Base-by-base conservation (phyloP, 2,888 invertebrate genomes). In the Teleiodes luculella region DNA sequence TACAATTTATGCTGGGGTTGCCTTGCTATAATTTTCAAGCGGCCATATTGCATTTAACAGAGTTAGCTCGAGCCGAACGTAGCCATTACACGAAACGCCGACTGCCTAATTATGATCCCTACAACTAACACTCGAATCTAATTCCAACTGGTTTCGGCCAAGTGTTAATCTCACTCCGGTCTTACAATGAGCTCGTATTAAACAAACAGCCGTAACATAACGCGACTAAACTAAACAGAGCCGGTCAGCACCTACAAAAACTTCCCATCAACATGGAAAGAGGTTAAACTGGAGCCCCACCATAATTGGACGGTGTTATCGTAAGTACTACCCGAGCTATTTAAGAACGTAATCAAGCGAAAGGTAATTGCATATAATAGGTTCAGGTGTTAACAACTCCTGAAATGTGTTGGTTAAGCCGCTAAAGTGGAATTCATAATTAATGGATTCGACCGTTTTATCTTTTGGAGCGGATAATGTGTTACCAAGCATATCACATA, bases 331-430 rank as follows among this genome's bases (percentile, higher is more conserved):
- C 67, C 68, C 66, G 54, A 63, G 63, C 65, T 68, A 68, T 74
- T 76, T 75, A 76, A 77, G 71, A 70, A 74, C 63, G 68, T 67
- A 76, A 72, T 72, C 68, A 72, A 66, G 64, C 70, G 63, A 66
- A 67, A 66, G 64, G 70, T 70, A 66, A 72, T 72, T 65, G 67
- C 65, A 65, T 66, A 69, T 75, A 76, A 77, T 77, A 72, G 78
- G 78, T 74, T 77, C 75, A 76, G 79, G 78, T 76, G 77, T 70
- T 70, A 76, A 76, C 72, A 74, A 70, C 73, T 66, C 67, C 65
- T 65, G 59, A 67, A 72, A 71, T 69, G 68, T 66, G 63, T 63
- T 59, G 64, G 67, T 65, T 69, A 69, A 71, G 71, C 65, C 64
- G 62, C 59, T 58, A 60, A 59, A 58, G 56, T 57, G 63, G 63